phyloP scores from a whole-genome alignment of 2,888 invertebrate species.

The Caenorhabditis sp. region DNA sequence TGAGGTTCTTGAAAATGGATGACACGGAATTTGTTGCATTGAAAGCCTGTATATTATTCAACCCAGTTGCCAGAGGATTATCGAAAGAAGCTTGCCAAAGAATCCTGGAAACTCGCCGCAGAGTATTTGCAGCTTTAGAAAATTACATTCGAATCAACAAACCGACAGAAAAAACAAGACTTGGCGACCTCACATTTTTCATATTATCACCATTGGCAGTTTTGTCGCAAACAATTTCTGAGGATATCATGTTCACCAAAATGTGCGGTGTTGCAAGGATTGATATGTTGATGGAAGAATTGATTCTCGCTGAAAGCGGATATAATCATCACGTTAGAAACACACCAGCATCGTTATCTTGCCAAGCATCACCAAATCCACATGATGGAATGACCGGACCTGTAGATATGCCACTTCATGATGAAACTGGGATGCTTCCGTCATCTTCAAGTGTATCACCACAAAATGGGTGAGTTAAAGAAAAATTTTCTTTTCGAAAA shows the following conservation, averaged over 20 bases:
- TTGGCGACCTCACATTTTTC: slow-evolving; percentile 82
- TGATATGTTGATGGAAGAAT: slow-evolving; percentile 68
- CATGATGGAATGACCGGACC: not conserved
- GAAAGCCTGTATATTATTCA: slow-evolving; percentile 97
- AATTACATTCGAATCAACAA: slow-evolving; percentile 89
- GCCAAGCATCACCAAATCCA: not conserved
- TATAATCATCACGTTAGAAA: not conserved
- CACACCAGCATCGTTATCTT: too few relatives aligned
- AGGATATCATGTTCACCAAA: slow-evolving; percentile 69
- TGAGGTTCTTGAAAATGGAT: slow-evolving; percentile 85
- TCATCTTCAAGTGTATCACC: too few relatives aligned
- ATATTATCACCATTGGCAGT: slow-evolving; percentile 66
- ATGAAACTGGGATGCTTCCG: too few relatives aligned
- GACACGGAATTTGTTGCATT: slow-evolving; percentile 97
- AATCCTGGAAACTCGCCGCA: slow-evolving; percentile 88
- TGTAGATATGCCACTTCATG: too few relatives aligned
- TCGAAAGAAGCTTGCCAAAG: slow-evolving; percentile 79
- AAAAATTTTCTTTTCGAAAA: too few relatives aligned
- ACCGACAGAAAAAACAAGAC: slow-evolving; percentile 90
- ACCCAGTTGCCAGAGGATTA: slow-evolving; percentile 93
- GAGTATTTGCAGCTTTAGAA: slow-evolving; percentile 91
- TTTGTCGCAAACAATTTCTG: slow-evolving; percentile 65
- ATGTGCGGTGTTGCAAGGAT: slow-evolving; percentile 66
- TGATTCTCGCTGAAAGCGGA: slow-evolving; percentile 62
- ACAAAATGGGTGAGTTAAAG: too few relatives aligned